Conservation (phyloP, 1,140 invertebrate species). For the Oncopodura yosiiana region DNA sequence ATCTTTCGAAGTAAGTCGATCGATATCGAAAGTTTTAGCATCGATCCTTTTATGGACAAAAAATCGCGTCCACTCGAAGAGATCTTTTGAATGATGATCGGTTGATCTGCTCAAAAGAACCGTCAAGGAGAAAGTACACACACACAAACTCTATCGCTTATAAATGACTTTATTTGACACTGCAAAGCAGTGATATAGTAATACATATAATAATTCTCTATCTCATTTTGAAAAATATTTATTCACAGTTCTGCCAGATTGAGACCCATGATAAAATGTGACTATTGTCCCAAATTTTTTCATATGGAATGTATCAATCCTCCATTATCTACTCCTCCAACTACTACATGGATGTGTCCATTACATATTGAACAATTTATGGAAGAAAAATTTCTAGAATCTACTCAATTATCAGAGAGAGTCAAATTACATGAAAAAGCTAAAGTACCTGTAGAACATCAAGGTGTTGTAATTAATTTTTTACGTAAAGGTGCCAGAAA, state of each 20-base stretch:
- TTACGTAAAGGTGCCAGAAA: conserved; percentile 56
- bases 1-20: no score
- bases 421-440: conserved; percentile 65
- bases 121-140: no score
- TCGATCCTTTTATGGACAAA: no score
- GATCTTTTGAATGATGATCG: conserved; percentile 5
- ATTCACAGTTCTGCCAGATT: conserved; percentile 61
- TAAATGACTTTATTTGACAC: no score
- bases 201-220: not conserved
- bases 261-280: conserved; percentile 77
- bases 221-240: not conserved
- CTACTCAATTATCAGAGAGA: conserved; percentile 68
- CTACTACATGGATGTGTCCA: conserved; percentile 91
- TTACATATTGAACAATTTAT: conserved; percentile 85
- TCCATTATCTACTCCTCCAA: conserved; percentile 73
- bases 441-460: conserved; percentile 58
- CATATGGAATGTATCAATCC: conserved; percentile 90
- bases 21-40: no score
- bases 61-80: not conserved
- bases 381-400: conserved; percentile 71
- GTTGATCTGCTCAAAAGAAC: no score
- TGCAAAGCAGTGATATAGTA: no score
- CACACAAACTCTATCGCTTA: no score
- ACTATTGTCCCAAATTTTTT: conserved; percentile 81
- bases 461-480: conserved; percentile 74